Base-by-base conservation (phyloP, 2,888 invertebrate species). In the Resseliella maxima region DNA sequence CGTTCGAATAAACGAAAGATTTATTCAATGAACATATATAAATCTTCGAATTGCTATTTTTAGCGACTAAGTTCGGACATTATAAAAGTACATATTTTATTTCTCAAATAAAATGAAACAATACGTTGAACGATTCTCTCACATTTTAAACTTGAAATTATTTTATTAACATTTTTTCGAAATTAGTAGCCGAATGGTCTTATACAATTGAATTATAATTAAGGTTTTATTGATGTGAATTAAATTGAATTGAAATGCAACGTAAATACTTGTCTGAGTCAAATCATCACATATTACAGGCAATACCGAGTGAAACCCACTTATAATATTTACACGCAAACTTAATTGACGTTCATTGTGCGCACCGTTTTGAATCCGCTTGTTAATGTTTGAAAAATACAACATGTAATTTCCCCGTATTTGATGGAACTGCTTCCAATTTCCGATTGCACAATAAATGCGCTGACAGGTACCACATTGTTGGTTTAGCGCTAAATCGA, bases 21-120 rank as follows among this genome's bases (percentile, higher is more conserved):
- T 31, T 12, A 72, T 72, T 72, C 27, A 72, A 72, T 72, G 72
- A 72, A n/a, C 72, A 15, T 35, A n/a, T n/a, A 72, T 72, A 27
- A 72, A 72, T 72, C 31, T 3, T 31, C 1, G 31, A 31, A 72
- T 72, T 72, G 59, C 12, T 59, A 24, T 15, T 31, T 72, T 72
- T n/a, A 31, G 31, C 31, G 72, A 5, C 2, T 1, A 72, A 15
- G 1, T 1, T 72, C 31, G 72, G 31, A 31, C 31, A 15, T 72
- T 72, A 8, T 31, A 27, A 3, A 27, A 24, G 27, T 24, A 24
- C 59, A 12, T 2, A 59, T 59, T 24, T 72, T 10, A 18, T 31
- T 15, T 18, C n/a, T 50, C 50, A 50, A 50, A 50, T 50, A 8
- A 50, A 50, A 15, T 50, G 50, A 18, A 50, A 21, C 50, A n/a